Conservation (phyloP, 2,888 invertebrate species). For the Neoscelio sp. region DNA sequence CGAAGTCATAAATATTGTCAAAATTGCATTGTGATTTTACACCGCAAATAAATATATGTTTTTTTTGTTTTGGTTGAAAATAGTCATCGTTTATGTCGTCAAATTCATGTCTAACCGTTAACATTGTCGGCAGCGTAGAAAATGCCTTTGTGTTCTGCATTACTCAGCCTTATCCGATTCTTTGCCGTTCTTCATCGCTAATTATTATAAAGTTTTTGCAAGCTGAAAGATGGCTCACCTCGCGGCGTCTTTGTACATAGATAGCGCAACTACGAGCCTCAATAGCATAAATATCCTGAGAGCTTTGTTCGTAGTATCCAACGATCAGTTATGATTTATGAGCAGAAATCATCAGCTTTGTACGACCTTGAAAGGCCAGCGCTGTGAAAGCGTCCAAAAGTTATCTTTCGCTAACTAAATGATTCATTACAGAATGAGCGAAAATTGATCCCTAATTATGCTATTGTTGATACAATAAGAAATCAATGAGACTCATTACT, state of each 20-base stretch:
- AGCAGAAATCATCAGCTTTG: constrained; percentile 76
- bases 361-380: constrained; percentile 66
- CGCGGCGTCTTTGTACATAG: constrained; percentile 68
- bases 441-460: constrained; percentile 26
- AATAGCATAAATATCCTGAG: constrained; percentile 75
- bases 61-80: constrained; percentile 24
- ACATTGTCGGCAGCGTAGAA: constrained; percentile 44
- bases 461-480: constrained; percentile 8
- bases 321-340: constrained; percentile 78
- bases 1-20: constrained; percentile 19
- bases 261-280: constrained; percentile 70
- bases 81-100: constrained; percentile 49
- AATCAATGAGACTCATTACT: constrained; percentile 1
- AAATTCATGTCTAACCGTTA: constrained; percentile 40
- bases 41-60: constrained; percentile 16
- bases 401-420: constrained; percentile 73
- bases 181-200: constrained; percentile 67
- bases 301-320: constrained; percentile 69
- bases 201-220: constrained; percentile 73
- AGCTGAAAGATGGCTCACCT: constrained; percentile 35
- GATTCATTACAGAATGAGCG: constrained; percentile 23
- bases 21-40: constrained; percentile 33
- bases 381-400: constrained; percentile 66
- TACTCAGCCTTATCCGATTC: constrained; percentile 58
- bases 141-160: constrained; percentile 62